Evolutionary conservation across 2,888 invertebrate species (phyloP).

Genomic region (Glomeris marginata): DNA sequence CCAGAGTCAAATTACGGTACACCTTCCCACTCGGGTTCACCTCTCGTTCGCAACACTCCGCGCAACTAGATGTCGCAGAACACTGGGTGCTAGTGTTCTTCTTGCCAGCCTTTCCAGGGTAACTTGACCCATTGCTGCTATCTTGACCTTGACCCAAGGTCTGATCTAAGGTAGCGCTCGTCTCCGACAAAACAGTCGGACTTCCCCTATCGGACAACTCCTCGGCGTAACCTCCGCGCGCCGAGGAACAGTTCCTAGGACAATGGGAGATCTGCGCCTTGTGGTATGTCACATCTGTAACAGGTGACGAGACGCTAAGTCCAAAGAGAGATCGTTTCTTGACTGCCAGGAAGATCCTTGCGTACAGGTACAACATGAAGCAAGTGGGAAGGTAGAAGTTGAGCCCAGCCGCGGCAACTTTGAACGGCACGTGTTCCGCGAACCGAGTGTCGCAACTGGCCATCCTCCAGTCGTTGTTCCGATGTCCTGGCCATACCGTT

Average conservation of each 20-base stretch:
- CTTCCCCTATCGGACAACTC: no score
- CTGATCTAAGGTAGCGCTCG: background rate
- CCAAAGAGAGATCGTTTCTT: constrained; percentile 27
- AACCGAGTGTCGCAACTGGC: constrained; percentile 36
- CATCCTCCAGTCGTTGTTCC: constrained; percentile 19
- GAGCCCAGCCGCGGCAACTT: constrained; percentile 35
- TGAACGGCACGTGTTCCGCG: constrained; percentile 33
- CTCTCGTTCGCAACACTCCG: background rate
- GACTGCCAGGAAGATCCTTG: constrained; percentile 34
- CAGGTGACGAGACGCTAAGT: background rate
- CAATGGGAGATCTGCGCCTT: no score
- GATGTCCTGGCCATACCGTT: constrained; percentile 32
- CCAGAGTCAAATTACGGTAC: background rate
- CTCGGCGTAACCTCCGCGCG: no score
- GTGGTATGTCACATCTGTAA: background rate
- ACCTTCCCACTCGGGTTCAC: background rate
- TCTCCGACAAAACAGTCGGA: background rate
- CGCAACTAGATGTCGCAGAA: no score
- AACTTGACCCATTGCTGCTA: background rate
- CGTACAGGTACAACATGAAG: constrained; percentile 35
- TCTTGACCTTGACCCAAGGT: background rate
- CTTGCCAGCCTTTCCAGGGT: background rate
- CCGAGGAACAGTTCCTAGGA: no score
- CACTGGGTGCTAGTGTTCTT: no score
- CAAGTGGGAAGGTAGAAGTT: constrained; percentile 38